Percentiles rank a stretch among this genome's conserved stretches.
Evolutionary conservation across 2,888 invertebrate species (phyloP).

Genomic region (Apamea crenata): DNA sequence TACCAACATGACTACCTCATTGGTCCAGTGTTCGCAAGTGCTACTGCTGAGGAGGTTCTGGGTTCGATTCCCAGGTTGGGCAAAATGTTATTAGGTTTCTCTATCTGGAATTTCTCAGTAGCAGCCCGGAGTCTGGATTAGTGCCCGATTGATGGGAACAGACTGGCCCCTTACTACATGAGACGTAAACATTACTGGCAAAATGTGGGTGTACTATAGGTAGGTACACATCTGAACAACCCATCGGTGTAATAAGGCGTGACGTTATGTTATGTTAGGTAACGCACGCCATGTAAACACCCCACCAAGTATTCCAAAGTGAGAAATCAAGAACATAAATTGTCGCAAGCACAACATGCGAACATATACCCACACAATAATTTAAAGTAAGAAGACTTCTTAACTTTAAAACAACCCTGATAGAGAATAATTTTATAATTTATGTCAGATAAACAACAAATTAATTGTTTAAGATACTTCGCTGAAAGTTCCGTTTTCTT

Average conservation of each 20-base stretch:
- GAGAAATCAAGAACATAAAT: not conserved
- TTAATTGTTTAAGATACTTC: conserved; percentile 68
- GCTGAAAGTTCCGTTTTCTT: conserved; percentile 62
- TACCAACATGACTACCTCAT: too few relatives aligned
- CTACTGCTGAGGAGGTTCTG: not conserved
- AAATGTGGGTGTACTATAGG: not conserved
- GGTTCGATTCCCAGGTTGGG: not conserved
- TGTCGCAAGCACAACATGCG: not conserved
- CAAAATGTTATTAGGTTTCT: not conserved
- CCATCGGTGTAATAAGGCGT: not conserved
- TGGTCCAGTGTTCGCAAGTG: not conserved
- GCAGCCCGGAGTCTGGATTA: not conserved
- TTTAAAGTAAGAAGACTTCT: conserved; percentile 7
- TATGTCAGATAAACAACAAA: conserved; percentile 65
- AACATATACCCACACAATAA: not conserved
- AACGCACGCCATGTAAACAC: not conserved
- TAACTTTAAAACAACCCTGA: conserved; percentile 51
- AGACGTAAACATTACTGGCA: not conserved
- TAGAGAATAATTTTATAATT: conserved; percentile 60
- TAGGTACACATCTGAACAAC: not conserved
- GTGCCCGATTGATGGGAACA: too few relatives aligned
- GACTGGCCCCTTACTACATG: too few relatives aligned
- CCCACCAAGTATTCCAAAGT: not conserved
- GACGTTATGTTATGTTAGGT: not conserved
- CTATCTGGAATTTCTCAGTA: not conserved